Evolutionary conservation across 2,113 vertebrate species (phyloP), one percentile per base, ranked within the genome.

Genomic region (Noturus placidus): DNA sequence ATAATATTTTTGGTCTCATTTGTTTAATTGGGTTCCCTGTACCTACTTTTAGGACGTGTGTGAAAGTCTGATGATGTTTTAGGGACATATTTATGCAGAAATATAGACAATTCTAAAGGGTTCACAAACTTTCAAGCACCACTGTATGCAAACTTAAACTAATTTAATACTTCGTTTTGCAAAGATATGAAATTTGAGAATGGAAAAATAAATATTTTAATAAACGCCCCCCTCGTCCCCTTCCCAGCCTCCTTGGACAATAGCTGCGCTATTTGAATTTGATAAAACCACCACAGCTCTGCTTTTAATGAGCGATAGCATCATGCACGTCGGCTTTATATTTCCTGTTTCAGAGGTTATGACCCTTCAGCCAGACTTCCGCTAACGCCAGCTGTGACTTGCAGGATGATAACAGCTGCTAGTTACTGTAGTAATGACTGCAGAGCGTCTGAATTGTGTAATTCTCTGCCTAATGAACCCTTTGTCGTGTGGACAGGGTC

Each of bases 401-500:
- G 42, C 38, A 46, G 38, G 69, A 76, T 22, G 19, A 20, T 2
- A 74, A 25, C 20, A 42, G 72, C 15, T 35, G 30, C 69, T 50
- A 30, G 27, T 22, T 2, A 19, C 6, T 70, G 17, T 70, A 35
- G 17, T 70, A 19, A 33, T 20, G 17, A 19, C 17, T 38, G 15
- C 69, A 9, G 69, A 20, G 69, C 14, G 19, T 67, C 65, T 14
- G 15, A 5, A 35, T 25, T 42, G 33, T 77, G 25, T 57, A 25
- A 70, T 79, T 57, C 35, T 80, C 57, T 69, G 11, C 20, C 22
- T 46, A 27, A 27, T 76, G 22, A 22, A 76, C 42, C 11, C 46
- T 77, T 77, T 50, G 42, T 13, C 52, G 42, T 50, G 42, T 77
- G 74, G 25, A 27, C 94, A 99, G 98, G 97, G 98, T 86, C 96